Evolutionary conservation across 1,140 invertebrate species (phyloP).

Genomic region (Latrodectus geometricus): DNA sequence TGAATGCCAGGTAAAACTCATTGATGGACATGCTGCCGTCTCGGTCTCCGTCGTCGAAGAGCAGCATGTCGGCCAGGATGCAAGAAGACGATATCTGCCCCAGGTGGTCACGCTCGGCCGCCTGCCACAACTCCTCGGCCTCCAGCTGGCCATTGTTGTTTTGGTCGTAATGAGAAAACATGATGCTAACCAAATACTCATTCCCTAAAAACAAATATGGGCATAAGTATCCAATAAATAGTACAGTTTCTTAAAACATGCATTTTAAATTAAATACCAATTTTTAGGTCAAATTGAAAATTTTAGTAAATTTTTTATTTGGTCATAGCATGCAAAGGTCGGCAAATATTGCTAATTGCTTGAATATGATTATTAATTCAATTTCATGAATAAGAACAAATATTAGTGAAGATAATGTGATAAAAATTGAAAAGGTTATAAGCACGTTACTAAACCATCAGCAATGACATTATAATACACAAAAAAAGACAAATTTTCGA

Average conservation of each 20-base stretch:
- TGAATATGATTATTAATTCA: too few species aligned
- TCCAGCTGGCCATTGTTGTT: constrained; percentile 80
- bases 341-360: too few species aligned
- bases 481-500: too few species aligned
- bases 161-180: constrained; percentile 83
- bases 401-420: too few species aligned
- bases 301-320: too few species aligned
- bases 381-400: too few species aligned
- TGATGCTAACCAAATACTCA: constrained; percentile 80
- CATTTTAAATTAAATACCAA: not conserved
- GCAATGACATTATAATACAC: too few species aligned
- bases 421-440: too few species aligned
- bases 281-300: not conserved
- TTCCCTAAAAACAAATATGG: constrained; percentile 71
- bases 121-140: constrained; percentile 76
- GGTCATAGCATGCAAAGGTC: too few species aligned
- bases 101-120: constrained; percentile 76
- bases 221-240: not conserved
- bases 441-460: too few species aligned
- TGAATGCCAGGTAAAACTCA: constrained; percentile 83
- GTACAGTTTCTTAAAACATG: not conserved
- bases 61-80: constrained; percentile 78
- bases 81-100: constrained; percentile 77
- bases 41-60: constrained; percentile 78
- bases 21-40: constrained; percentile 78